Base-by-base conservation (phyloP, 2,113 vertebrate species). In the Cervus canadensis region DNA sequence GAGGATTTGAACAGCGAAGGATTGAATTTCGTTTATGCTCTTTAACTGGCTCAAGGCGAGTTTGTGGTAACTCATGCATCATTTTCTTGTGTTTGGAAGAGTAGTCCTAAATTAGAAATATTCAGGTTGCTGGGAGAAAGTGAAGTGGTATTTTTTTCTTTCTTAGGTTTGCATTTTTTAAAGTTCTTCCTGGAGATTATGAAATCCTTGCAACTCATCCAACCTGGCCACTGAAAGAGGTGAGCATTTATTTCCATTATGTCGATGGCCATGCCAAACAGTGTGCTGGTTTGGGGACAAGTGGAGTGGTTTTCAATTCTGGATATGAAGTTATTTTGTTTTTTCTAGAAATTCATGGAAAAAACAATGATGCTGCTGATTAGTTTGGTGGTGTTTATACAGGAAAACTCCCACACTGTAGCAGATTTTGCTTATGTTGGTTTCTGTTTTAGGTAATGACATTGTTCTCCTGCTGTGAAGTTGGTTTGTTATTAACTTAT, bases 151-250 rank as follows among this genome's bases (percentile, higher is more conserved):
- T 95, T 95, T 97, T 62, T 62, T 45, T 96, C 60, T 97, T 83
- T 97, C 97, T 30, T 98, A 99, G 99, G 96, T 99, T 99, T 98
- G 99, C 99, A 28, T 99, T 99, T 98, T 99, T 99, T 86, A 99
- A 99, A 99, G 99, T 99, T 60, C 99, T 99, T 83, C 99, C 99
- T 87, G 99, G 99, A 3, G 99, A 98, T 97, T 99, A 99, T 83
- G 99, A 99, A 98, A 99, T 99, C 94, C 99, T 99, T 92, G 99
- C 99, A 12, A 99, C 99, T 21, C 99, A 99, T 98, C 99, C 99
- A 0, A 99, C 99, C 79, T 99, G 99, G 99, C 98, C 98, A 1
- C 88, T 99, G 95, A 99, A 99, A 98, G 99, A 99, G 99, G 99
- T 99, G 87, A 96, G 99, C 96, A 19, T 87, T 74, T 71, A 23